Evolutionary conservation across 2,113 vertebrate genomes (phyloP).

Genomic region (Neodon shergylaensis): DNA sequence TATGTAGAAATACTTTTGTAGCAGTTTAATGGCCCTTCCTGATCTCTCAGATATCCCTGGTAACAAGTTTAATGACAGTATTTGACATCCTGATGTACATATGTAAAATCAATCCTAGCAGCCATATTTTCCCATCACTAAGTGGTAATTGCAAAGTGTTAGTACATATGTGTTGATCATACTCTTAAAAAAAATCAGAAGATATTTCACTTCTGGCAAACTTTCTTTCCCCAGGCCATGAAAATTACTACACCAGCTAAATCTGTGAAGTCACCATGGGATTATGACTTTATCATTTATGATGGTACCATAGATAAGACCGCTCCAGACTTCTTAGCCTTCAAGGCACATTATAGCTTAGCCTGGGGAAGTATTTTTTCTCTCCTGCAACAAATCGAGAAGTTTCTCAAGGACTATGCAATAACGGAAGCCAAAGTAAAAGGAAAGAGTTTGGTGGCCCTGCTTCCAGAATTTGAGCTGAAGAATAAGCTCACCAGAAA

Average conservation of each 20-base stretch:
- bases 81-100: not conserved
- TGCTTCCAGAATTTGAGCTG: constrained; percentile 79
- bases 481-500: constrained; percentile 66
- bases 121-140: not conserved
- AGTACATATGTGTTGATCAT: not conserved
- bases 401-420: constrained; percentile 86
- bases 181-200: not conserved
- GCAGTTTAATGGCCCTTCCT: not conserved
- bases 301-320: constrained; percentile 82
- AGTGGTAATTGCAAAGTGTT: not conserved
- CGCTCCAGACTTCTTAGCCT: constrained; percentile 85
- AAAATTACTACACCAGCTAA: not conserved
- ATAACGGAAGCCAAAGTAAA: constrained; percentile 86
- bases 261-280: constrained; percentile 63
- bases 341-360: constrained; percentile 85
- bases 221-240: constrained; percentile 78
- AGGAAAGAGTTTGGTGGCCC: constrained; percentile 79
- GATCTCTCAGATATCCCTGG: not conserved
- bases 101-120: constrained; percentile 59
- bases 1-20: not conserved
- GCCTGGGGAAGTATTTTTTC: constrained; percentile 83
- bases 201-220: constrained; percentile 53
- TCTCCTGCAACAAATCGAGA: constrained; percentile 82
- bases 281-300: constrained; percentile 78
- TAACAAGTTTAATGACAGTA: constrained; percentile 10